Evolutionary conservation across 2,888 invertebrate genomes (phyloP).

Genomic region (Polia nebulosa): DNA sequence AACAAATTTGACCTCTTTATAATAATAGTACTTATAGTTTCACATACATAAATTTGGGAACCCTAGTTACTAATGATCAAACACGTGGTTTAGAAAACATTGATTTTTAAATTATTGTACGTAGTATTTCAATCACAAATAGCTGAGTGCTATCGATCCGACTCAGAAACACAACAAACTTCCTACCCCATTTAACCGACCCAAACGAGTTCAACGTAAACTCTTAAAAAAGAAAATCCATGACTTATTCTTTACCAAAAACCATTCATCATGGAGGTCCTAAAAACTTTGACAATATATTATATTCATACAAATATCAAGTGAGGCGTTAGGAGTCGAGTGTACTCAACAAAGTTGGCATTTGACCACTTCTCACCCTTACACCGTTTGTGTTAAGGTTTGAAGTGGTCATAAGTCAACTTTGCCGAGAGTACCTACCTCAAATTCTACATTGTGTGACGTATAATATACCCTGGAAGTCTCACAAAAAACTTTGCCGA

Average conservation of each 20-base stretch:
- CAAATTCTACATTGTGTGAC: conserved; percentile 32
- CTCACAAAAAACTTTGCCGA: conserved; percentile 47
- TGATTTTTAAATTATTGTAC: too few relatives aligned
- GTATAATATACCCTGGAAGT: conserved; percentile 43
- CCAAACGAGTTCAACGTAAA: conserved; percentile 3
- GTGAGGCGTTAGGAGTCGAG: conserved; percentile 28
- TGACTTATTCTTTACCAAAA: conserved; percentile 19
- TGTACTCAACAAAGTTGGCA: neutral
- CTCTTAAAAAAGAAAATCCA: conserved; percentile 17
- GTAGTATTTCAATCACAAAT: neutral
- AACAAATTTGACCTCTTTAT: too few relatives aligned
- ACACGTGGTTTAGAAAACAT: too few relatives aligned
- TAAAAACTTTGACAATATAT: conserved; percentile 60
- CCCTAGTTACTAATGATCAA: too few relatives aligned
- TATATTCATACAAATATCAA: conserved; percentile 43
- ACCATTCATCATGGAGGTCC: conserved; percentile 33
- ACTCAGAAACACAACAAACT: neutral
- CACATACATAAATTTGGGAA: too few relatives aligned
- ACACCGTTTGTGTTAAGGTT: neutral
- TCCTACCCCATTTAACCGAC: neutral
- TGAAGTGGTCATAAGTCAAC: conserved; percentile 5
- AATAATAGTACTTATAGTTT: too few relatives aligned
- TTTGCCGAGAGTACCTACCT: conserved; percentile 23
- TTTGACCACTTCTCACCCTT: conserved; percentile 5
- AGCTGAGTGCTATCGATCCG: neutral